Percentiles rank a stretch among this genome's conserved stretches.
These are phyloP conservation scores for Cephus pulcher DNA, from an alignment of 2,888 invertebrate species.

Conservation along the genomic window DNA sequence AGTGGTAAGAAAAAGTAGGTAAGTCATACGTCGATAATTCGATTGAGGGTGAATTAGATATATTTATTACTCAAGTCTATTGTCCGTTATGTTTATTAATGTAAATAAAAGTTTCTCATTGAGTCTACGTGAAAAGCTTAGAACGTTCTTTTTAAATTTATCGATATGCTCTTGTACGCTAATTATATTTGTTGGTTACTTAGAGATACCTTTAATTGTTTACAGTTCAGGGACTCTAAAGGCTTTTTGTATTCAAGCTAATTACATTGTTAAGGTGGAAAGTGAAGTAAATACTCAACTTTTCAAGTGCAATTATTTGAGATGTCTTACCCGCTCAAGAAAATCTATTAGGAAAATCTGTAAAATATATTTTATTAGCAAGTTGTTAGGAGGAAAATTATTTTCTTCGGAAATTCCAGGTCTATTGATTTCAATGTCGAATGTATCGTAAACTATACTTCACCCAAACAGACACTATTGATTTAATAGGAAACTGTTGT, in stretches of 20 bases:
- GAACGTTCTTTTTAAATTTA: neutral
- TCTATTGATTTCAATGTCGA: neutral
- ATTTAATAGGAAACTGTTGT: neutral
- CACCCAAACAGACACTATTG: neutral
- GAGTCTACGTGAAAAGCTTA: neutral
- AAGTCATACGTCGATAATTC: neutral
- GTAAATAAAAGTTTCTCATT: neutral
- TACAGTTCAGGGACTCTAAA: neutral
- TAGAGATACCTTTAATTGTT: neutral
- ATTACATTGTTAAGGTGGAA: neutral
- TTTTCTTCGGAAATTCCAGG: neutral
- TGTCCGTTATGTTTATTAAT: neutral
- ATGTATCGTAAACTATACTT: neutral
- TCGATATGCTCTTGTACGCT: no score
- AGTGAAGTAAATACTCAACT: neutral
- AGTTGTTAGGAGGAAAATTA: neutral
- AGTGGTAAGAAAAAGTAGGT: neutral
- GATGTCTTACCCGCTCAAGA: neutral
- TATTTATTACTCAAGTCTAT: neutral
- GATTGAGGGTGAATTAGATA: neutral
- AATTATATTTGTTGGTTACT: neutral
- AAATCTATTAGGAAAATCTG: no score
- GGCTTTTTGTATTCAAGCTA: neutral
- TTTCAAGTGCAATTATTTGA: neutral
- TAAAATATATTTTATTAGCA: no score